A percentile compares a stretch with the other conserved stretches of the same genome.
phyloP scores from a whole-genome alignment of 1,140 invertebrate species.

The Magallana angulata region DNA sequence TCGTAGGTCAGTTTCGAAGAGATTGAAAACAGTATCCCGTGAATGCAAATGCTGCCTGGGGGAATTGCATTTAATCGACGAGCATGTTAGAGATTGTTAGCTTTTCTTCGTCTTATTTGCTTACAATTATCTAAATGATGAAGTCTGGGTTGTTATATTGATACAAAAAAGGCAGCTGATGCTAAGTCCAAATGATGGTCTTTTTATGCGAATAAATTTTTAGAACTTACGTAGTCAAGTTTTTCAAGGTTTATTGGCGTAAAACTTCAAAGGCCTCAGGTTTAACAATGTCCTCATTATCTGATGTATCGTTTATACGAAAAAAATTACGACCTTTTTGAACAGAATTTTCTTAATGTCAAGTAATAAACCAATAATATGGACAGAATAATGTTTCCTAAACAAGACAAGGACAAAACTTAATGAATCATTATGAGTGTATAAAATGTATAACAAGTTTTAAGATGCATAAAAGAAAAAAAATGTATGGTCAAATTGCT shows the following conservation, averaged over 20 bases:
- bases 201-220: not conserved
- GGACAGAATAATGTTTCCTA: too few species aligned
- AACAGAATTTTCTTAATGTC: not conserved
- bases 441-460: too few species aligned
- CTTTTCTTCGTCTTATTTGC: slow-evolving; percentile 12
- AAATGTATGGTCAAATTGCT: too few species aligned
- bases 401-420: too few species aligned
- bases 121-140: slow-evolving; percentile 8
- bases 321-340: not conserved
- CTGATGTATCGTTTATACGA: not conserved
- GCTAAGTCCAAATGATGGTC: not conserved
- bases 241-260: not conserved
- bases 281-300: not conserved
- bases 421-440: too few species aligned
- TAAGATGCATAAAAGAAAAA: too few species aligned
- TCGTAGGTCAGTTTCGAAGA: slow-evolving; percentile 13
- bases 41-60: not conserved
- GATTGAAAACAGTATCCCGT: not conserved
- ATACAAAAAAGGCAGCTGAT: not conserved
- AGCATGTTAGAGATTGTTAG: slow-evolving; percentile 23
- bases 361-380: too few species aligned
- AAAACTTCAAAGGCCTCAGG: not conserved
- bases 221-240: not conserved
- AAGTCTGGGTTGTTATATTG: not conserved
- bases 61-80: slow-evolving; percentile 14